phyloP scores from a whole-genome alignment of 2,797 vertebrate genomes.

The Euphonia xanthogaster region DNA sequence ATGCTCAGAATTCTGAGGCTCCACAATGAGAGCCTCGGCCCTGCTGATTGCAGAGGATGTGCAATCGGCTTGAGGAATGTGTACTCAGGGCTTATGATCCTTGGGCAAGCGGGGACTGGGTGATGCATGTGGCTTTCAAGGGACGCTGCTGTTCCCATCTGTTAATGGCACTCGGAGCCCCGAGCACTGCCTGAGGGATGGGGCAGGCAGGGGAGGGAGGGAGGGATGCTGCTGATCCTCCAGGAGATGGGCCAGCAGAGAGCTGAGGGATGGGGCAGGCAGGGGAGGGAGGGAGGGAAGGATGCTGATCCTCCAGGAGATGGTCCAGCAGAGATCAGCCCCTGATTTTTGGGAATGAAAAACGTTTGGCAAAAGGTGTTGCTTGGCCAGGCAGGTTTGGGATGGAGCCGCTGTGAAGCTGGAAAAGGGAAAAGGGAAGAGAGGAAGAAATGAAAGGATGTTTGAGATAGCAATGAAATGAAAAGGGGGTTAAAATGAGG shows the following conservation, averaged over 20 bases:
- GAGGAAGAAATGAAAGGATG: not conserved
- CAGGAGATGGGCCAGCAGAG: no score
- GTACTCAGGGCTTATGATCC: slow-evolving; percentile 79
- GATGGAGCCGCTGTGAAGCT: not conserved
- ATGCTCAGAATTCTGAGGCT: slow-evolving; percentile 68
- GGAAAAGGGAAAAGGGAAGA: slow-evolving; percentile 12
- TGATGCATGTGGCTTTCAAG: slow-evolving; percentile 78
- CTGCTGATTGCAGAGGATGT: slow-evolving; percentile 73
- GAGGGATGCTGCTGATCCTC: no score
- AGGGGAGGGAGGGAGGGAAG: no score
- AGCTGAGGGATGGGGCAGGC: no score
- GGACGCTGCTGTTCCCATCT: slow-evolving; percentile 74
- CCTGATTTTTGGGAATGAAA: not conserved
- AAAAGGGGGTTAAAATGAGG: slow-evolving; percentile 2
- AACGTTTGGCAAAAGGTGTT: not conserved
- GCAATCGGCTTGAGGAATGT: slow-evolving; percentile 77
- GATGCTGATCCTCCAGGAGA: not conserved
- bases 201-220: no score
- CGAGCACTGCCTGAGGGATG: slow-evolving; percentile 31
- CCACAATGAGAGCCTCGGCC: slow-evolving; percentile 63
- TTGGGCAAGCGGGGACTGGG: slow-evolving; percentile 67
- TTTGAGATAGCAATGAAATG: not conserved
- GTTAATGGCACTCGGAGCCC: slow-evolving; percentile 71
- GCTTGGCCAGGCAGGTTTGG: not conserved
- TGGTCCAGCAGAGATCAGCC: not conserved